A percentile compares a stretch with the other conserved stretches of the same genome.
These are phyloP conservation scores for Microctenopoma lineatum DNA, from an alignment of 2,797 vertebrate genomes.

Conservation along the genomic window DNA sequence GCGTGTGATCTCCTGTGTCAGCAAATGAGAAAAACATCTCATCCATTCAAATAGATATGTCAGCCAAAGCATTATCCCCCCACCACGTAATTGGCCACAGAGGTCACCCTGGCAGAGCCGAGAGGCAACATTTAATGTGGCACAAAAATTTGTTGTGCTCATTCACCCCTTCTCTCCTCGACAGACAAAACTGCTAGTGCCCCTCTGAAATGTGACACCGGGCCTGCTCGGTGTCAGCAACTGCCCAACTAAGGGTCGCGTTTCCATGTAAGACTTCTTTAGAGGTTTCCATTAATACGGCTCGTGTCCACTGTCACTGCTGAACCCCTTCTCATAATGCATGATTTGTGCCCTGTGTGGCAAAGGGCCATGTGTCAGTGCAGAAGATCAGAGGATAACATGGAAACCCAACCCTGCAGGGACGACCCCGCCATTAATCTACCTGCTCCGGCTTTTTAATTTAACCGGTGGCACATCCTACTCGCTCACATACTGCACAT, in stretches of 20 bases:
- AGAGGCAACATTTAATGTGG: conserved; percentile 66
- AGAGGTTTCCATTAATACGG: conserved; percentile 73
- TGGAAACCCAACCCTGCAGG: conserved; percentile 51
- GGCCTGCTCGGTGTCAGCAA: conserved; percentile 17
- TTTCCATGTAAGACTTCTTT: conserved; percentile 56
- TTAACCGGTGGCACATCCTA: background rate
- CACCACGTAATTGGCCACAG: conserved; percentile 75
- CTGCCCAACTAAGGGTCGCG: conserved; percentile 40
- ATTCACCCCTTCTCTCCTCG: conserved; percentile 20
- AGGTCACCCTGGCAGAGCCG: conserved; percentile 72
- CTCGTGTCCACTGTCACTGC: conserved; percentile 49
- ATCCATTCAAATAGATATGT: conserved; percentile 77
- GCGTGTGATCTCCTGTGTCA: conserved; percentile 78
- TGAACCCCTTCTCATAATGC: conserved; percentile 47
- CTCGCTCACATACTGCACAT: too few species aligned
- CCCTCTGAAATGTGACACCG: conserved; percentile 53
- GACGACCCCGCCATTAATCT: conserved; percentile 59
- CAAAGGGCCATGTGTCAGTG: conserved; percentile 47
- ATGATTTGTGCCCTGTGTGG: conserved; percentile 61
- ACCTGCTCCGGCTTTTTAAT: conserved; percentile 26
- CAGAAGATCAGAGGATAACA: conserved; percentile 56
- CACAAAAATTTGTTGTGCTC: conserved; percentile 67
- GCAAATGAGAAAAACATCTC: conserved; percentile 70
- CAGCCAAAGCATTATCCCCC: conserved; percentile 66
- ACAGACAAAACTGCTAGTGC: conserved; percentile 45